phyloP scores from a whole-genome alignment of 2,888 invertebrate species.

The Anagyrus pseudococci region DNA sequence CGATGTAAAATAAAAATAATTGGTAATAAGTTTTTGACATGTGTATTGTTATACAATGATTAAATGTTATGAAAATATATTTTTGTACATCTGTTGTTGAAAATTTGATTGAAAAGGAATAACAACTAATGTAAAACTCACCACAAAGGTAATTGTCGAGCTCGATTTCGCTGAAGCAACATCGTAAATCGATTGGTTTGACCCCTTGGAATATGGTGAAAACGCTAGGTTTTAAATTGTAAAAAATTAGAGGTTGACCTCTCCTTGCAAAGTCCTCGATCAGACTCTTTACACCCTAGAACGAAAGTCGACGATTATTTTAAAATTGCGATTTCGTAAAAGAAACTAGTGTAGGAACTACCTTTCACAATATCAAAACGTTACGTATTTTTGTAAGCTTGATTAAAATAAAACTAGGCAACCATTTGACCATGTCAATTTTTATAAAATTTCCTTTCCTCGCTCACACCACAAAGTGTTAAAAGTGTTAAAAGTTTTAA shows the following conservation, averaged over 20 bases:
- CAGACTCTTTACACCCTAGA: slow-evolving; percentile 69
- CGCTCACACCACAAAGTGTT: no score
- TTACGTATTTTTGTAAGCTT: no score
- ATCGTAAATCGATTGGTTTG: slow-evolving; percentile 65
- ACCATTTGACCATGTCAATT: no score
- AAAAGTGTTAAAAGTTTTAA: no score
- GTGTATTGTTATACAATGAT: no score
- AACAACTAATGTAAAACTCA: slow-evolving; percentile 42
- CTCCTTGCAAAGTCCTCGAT: slow-evolving; percentile 68
- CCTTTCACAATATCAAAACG: no score
- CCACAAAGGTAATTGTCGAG: slow-evolving; percentile 66
- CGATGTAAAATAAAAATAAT: no score
- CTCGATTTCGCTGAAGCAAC: slow-evolving; percentile 65
- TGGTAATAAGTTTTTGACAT: no score
- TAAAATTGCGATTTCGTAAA: background rate
- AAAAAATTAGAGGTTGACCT: slow-evolving; percentile 67
- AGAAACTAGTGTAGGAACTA: background rate
- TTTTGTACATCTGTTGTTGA: background rate
- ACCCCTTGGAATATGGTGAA: slow-evolving; percentile 68
- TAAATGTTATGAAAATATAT: no score
- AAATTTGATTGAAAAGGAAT: slow-evolving; percentile 4
- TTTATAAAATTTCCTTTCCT: no score
- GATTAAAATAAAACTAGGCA: no score
- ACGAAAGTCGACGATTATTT: slow-evolving; percentile 21
- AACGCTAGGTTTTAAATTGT: slow-evolving; percentile 68